phyloP scores from a whole-genome alignment of 2,888 invertebrate species.

The Tineola bisselliella region DNA sequence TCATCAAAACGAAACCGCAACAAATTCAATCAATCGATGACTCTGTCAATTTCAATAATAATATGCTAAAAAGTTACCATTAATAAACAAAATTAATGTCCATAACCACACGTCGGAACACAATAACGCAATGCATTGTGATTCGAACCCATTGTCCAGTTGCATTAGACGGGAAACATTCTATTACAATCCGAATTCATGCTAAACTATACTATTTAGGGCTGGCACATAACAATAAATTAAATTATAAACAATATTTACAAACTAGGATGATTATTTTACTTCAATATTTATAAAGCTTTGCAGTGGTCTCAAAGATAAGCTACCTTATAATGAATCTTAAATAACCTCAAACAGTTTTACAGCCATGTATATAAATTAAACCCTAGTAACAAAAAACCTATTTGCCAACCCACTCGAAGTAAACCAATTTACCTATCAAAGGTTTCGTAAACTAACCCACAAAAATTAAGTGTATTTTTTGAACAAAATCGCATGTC shows the following conservation, averaged over 20 bases:
- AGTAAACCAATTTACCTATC: no score
- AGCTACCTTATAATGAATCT: no score
- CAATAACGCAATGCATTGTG: conserved; percentile 18
- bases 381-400: no score
- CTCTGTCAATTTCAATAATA: background rate
- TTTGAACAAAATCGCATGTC: background rate
- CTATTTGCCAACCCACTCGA: no score
- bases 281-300: no score
- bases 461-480: background rate
- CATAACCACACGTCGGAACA: background rate
- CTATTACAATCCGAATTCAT: conserved; percentile 22
- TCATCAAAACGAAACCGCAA: no score
- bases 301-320: no score
- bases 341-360: no score
- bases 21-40: no score
- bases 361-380: no score
- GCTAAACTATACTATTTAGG: background rate
- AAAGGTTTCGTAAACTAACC: background rate
- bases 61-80: background rate
- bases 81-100: background rate
- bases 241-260: no score
- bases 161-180: conserved; percentile 30
- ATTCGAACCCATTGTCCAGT: conserved; percentile 28
- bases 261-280: no score
- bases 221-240: background rate